Evolutionary conservation across 1,140 invertebrate genomes (phyloP), one percentile per base, ranked within the genome.

Genomic region (Macrostomum lignano): DNA sequence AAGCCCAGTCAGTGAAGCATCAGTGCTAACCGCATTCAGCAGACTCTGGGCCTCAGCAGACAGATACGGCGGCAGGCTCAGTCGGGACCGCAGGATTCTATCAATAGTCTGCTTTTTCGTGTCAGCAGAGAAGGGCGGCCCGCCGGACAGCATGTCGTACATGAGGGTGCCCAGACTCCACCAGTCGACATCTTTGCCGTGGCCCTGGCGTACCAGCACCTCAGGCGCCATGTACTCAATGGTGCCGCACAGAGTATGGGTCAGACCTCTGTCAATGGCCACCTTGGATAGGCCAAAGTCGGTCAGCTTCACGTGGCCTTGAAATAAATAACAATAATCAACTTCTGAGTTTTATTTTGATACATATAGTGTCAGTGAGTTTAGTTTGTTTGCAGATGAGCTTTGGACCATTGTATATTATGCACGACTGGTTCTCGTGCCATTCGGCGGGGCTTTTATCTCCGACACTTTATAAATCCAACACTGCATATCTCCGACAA

Each of bases 151-250:
- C 9, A 28, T 15, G 7, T 28, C 26, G 19, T 5, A 28, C 81
- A 91, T 88, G 38, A 93, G 63, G 24, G 93, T 81, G 34, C 82
- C 88, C 61, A 94, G 88, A 11, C 79, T 91, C 88, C 88, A 96
- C 84, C 86, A 96, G 58, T 96, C 88, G 21, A 86, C 86, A 29
- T 81, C 78, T 53, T 81, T 84, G 13, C 81, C 81, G 52, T 98
- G 88, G 1, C 88, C 88, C 61, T 81, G 81, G 10, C 86, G 65
- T 58, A 88, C 91, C 4, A 98, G 82, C 32, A 98, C 78, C 62
- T 93, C 82, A 0, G 81, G 82, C 3, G 79, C 81, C 82, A 91
- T 91, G 51, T 91, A 91, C 19, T 28, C 26, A 3, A 28, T 7
- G 3, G 26, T 28, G 5, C 26, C 26, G 63, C 88, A 98, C 63